Conservation (phyloP, 1,140 invertebrate species). For the Oscheius sp. region DNA sequence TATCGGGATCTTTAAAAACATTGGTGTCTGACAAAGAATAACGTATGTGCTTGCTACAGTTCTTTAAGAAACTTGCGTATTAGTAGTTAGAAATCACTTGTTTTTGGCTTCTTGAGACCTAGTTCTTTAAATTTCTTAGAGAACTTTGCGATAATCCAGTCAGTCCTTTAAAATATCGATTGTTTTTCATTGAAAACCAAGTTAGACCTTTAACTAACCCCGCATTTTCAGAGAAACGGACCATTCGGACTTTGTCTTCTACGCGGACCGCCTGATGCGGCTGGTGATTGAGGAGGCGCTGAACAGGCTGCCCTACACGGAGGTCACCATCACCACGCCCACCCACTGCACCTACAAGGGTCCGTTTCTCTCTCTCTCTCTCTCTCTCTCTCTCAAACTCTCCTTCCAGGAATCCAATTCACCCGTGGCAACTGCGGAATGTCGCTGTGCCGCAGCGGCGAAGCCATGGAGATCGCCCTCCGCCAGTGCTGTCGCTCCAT, state of each 20-base stretch:
- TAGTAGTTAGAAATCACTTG: conserved; percentile 14
- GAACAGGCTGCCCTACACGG: conserved; percentile 89
- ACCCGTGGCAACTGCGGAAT: conserved; percentile 96
- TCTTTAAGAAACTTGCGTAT: too few relatives aligned
- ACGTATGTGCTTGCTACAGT: too few relatives aligned
- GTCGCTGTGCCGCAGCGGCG: conserved; percentile 85
- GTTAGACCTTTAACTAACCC: conserved; percentile 15
- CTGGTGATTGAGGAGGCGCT: conserved; percentile 96
- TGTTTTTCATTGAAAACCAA: conserved; percentile 45
- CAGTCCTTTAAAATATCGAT: conserved; percentile 1
- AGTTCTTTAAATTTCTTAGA: conserved; percentile 6
- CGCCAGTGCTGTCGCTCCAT: conserved; percentile 95
- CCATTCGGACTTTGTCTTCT: conserved; percentile 95
- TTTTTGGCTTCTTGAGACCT: background rate
- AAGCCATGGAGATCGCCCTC: conserved; percentile 95
- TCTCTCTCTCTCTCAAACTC: background rate
- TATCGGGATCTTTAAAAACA: too few relatives aligned
- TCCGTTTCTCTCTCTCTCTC: background rate
- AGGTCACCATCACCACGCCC: conserved; percentile 84
- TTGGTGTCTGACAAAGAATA: too few relatives aligned
- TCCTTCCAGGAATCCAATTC: conserved; percentile 75
- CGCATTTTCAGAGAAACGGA: conserved; percentile 76
- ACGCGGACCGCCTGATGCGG: conserved; percentile 87
- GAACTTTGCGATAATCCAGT: background rate
- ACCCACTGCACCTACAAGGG: conserved; percentile 80